phyloP scores from a whole-genome alignment of 2,797 vertebrate genomes.

The Emys orbicularis region DNA sequence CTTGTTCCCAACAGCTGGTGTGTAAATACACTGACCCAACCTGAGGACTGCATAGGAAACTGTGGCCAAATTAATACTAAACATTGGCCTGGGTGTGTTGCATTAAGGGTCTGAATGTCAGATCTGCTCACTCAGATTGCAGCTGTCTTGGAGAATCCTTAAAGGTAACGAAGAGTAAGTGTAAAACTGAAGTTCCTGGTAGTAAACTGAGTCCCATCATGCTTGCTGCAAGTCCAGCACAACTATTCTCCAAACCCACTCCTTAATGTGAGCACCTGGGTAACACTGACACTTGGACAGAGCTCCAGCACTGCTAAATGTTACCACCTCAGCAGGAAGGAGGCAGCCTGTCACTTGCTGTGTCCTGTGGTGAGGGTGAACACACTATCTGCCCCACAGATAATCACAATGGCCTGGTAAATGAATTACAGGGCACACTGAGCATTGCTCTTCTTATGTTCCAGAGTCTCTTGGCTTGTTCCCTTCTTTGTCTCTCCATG shows the following conservation, averaged over 20 bases:
- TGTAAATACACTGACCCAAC: neutral
- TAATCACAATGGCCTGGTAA: neutral
- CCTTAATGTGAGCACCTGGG: neutral
- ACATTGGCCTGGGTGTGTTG: neutral
- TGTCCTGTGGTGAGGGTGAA: fast-evolving
- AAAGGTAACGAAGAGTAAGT: neutral
- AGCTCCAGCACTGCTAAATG: neutral
- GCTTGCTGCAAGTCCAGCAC: neutral
- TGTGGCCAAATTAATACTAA: neutral
- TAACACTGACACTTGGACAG: fast-evolving
- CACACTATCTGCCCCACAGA: neutral
- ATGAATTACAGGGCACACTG: neutral
- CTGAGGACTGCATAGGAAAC: neutral
- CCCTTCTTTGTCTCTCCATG: conserved; percentile 41
- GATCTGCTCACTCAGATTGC: neutral
- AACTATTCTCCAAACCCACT: neutral
- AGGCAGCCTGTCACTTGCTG: no score
- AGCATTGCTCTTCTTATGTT: neutral
- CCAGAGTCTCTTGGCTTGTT: conserved; percentile 44
- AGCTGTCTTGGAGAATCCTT: neutral
- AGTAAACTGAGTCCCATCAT: no score
- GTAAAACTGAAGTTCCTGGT: no score
- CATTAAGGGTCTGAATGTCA: neutral
- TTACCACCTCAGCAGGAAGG: neutral
- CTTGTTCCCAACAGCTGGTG: neutral